A percentile compares a stretch with the other conserved stretches of the same genome.
Conservation (phyloP, 2,113 vertebrate genomes). For the Saguinus midas region DNA sequence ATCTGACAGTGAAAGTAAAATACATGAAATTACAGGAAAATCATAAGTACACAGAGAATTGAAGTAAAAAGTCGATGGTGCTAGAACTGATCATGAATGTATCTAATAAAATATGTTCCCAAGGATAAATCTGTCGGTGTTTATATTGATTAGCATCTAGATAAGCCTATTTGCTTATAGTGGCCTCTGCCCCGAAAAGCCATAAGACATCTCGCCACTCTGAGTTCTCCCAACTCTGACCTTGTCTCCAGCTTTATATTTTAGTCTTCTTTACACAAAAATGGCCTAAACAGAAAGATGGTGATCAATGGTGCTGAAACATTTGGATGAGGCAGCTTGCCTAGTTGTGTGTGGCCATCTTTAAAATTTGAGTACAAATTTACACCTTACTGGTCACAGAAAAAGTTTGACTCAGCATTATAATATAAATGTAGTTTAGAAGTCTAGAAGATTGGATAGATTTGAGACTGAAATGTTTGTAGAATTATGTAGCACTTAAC, state of each 20-base stretch:
- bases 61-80: neutral
- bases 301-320: neutral
- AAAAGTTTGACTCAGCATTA: neutral
- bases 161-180: neutral
- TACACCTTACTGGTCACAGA: neutral
- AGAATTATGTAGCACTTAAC: neutral
- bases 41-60: neutral
- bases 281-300: accelerated
- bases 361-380: neutral
- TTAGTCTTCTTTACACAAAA: too few relatives aligned
- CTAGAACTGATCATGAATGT: neutral
- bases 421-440: neutral
- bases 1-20: neutral
- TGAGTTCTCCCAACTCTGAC: too few relatives aligned
- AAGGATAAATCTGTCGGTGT: neutral
- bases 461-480: neutral
- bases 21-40: neutral
- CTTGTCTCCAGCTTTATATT: neutral
- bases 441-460: neutral
- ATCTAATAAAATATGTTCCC: neutral
- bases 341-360: neutral
- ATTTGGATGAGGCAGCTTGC: neutral
- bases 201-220: too few relatives aligned
- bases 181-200: neutral
- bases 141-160: neutral